phyloP scores from a whole-genome alignment of 2,888 invertebrate species.

The Drosophila eohydei region DNA sequence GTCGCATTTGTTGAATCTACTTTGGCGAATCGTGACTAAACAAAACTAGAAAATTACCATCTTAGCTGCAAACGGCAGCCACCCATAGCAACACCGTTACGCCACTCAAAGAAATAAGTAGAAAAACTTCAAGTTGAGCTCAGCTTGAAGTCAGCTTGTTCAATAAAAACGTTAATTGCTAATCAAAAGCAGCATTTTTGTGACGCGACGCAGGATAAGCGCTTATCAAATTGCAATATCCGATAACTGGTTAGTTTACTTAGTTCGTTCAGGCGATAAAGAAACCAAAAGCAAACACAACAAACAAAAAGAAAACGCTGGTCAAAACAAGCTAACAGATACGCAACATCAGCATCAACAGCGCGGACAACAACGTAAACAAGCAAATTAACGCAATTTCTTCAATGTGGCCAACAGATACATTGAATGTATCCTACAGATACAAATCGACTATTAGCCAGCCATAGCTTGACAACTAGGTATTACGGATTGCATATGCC shows the following conservation, averaged over 20 bases:
- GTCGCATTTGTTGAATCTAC: background rate
- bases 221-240: slow-evolving; percentile 66
- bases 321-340: slow-evolving; percentile 42
- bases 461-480: slow-evolving; percentile 26
- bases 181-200: slow-evolving; percentile 76
- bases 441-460: slow-evolving; percentile 57
- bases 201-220: slow-evolving; percentile 72
- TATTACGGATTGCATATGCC: slow-evolving; percentile 51
- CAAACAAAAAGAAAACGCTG: slow-evolving; percentile 42
- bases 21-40: slow-evolving; percentile 8
- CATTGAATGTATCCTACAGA: slow-evolving; percentile 20
- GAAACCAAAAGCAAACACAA: slow-evolving; percentile 42
- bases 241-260: slow-evolving; percentile 66
- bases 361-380: slow-evolving; percentile 62
- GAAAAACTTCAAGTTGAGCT: slow-evolving; percentile 44
- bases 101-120: slow-evolving; percentile 22
- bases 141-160: slow-evolving; percentile 65
- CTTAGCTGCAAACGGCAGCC: slow-evolving; percentile 4
- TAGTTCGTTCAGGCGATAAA: slow-evolving; percentile 60
- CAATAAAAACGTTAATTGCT: slow-evolving; percentile 76
- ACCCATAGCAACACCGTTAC: slow-evolving; percentile 38
- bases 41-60: slow-evolving; percentile 5
- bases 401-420: slow-evolving; percentile 35
- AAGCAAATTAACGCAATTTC: slow-evolving; percentile 75
- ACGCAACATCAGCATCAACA: slow-evolving; percentile 38